These are phyloP conservation scores for Rattus rattus DNA, from an alignment of 2,113 vertebrate species.

Conservation along the genomic window DNA sequence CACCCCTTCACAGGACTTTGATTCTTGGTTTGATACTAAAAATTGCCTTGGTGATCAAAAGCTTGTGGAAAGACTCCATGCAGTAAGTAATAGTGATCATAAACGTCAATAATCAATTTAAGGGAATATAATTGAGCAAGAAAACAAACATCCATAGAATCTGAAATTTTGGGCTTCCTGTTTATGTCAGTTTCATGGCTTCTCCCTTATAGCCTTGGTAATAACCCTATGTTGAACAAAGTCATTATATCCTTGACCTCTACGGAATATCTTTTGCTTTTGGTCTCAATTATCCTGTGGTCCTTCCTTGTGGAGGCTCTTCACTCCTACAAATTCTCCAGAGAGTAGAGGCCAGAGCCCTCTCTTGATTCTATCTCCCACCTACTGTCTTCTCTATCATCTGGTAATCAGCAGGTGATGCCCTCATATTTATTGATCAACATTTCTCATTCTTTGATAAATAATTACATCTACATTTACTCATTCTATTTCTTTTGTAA, in stretches of 20 bases:
- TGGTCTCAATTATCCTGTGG: neutral
- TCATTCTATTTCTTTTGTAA: conserved; percentile 20
- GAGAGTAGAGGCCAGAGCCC: neutral
- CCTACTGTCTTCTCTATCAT: conserved; percentile 10
- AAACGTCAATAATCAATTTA: conserved; percentile 34
- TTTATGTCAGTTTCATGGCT: neutral
- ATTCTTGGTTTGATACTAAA: conserved; percentile 96
- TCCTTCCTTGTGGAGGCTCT: neutral
- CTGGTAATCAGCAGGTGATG: neutral
- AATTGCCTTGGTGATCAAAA: conserved; percentile 95
- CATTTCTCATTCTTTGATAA: conserved; percentile 51
- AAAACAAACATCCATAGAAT: neutral
- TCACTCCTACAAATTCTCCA: neutral
- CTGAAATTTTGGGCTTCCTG: conserved; percentile 9
- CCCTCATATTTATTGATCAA: neutral
- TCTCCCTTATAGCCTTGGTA: neutral
- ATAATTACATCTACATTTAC: neutral
- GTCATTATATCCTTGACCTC: neutral
- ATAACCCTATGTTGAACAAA: neutral
- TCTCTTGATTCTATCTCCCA: neutral
- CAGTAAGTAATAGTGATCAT: conserved; percentile 87
- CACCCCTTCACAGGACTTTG: conserved; percentile 89
- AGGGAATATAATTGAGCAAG: neutral
- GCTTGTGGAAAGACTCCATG: conserved; percentile 93
- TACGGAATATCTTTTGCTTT: neutral